Percentiles rank a stretch among this genome's conserved stretches.
Conservation (phyloP, 1,140 invertebrate species). For the Trichomalopsis sarcophagae region DNA sequence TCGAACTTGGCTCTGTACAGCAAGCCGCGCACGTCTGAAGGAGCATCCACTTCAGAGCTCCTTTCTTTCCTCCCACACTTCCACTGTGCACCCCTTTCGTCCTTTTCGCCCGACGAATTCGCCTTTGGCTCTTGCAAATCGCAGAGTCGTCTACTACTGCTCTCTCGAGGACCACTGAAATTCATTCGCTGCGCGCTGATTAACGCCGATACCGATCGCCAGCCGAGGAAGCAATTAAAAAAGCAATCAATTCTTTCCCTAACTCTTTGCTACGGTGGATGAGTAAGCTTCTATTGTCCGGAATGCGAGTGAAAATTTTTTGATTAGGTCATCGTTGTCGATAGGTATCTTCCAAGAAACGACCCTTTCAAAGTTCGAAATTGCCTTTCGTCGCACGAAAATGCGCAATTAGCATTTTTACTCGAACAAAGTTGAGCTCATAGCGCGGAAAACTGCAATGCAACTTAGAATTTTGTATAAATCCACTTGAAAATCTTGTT, state of each 20-base stretch:
- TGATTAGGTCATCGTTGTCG: background rate
- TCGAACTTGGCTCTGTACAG: background rate
- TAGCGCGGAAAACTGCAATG: too few relatives aligned
- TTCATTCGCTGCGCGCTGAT: background rate
- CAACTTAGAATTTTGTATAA: too few relatives aligned
- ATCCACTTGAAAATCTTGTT: background rate
- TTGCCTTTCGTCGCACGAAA: background rate
- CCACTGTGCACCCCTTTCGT: background rate
- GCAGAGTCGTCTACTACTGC: too few relatives aligned
- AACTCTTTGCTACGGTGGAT: background rate
- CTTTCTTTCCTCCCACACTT: background rate
- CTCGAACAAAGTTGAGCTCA: background rate
- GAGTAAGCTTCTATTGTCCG: background rate
- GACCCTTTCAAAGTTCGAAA: background rate
- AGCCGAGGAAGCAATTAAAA: conserved; percentile 24
- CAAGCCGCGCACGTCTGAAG: background rate
- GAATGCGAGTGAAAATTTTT: background rate
- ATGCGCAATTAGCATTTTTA: background rate
- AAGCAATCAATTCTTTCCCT: background rate
- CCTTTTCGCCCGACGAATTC: conserved; percentile 8
- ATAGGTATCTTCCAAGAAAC: background rate
- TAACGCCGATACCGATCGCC: background rate
- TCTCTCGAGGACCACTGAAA: background rate
- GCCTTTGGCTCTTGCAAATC: background rate
- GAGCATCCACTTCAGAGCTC: background rate